phyloP scores from a whole-genome alignment of 2,797 vertebrate species.

The Falco rusticolus region DNA sequence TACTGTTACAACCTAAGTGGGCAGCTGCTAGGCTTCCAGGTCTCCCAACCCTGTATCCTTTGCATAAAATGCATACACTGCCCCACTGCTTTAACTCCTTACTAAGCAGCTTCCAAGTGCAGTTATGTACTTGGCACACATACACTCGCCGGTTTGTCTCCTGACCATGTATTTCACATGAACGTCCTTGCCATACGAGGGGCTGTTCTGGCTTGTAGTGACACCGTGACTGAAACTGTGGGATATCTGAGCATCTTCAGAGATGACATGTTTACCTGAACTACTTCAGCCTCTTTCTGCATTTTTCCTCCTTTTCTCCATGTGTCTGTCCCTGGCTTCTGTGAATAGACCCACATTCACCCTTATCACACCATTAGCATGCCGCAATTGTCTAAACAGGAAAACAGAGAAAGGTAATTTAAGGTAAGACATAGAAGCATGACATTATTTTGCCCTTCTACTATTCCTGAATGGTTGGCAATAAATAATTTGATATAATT shows the following conservation, averaged over 20 bases:
- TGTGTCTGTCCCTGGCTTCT: neutral
- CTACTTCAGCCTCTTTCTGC: neutral
- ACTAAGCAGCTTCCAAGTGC: neutral
- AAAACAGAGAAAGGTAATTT: neutral
- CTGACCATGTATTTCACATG: fast-evolving
- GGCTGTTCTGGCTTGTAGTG: neutral
- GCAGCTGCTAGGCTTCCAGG: neutral
- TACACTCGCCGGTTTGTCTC: neutral
- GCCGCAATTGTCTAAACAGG: neutral
- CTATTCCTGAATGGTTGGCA: neutral
- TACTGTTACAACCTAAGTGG: neutral
- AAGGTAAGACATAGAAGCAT: neutral
- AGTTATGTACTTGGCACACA: neutral
- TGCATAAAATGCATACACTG: neutral
- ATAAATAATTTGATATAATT: neutral
- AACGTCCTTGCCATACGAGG: neutral
- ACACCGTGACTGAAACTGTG: neutral
- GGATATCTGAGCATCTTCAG: neutral
- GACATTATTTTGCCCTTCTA: neutral
- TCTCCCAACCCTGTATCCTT: neutral
- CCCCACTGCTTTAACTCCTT: neutral
- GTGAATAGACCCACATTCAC: neutral
- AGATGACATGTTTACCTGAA: neutral
- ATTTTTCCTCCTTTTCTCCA: neutral
- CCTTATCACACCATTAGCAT: neutral